Base-by-base conservation (phyloP, 1,140 invertebrate genomes). In the Oryctes rhinoceros region DNA sequence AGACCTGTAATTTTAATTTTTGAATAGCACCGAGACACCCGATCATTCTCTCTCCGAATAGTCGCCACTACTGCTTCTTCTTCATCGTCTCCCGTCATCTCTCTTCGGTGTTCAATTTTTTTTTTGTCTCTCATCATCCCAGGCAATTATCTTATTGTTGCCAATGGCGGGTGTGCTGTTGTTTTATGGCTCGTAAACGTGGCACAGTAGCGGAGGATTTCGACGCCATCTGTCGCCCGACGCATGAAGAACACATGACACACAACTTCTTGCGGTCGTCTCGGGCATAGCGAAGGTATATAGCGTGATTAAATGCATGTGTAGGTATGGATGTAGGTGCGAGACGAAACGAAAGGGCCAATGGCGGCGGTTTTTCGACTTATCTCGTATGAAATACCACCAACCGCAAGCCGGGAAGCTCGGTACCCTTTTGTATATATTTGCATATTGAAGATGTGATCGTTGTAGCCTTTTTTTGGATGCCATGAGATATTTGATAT, bases 111-210 rank as follows among this genome's bases (percentile, higher is more conserved):
- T 15, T 48, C 9, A 48, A 15, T 48, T 15, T 48, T 10, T 48
- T 10, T 48, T 48, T 15, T 9, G 3, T 48, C 47, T 48, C 49
- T 18, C n/a, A 15, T 53, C n/a, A 15, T 53, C n/a, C 49, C 9
- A 53, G 9, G 49, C 49, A 53, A 67, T 67, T 67, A 67, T 67
- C 7, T 30, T 67, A 67, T 67, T 30, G 65, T 24, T 35, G 65
- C 65, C 65, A 35, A 24, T 67, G 65, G 65, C 65, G 39, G 39
- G 39, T 3, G 39, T 10, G 39, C 39, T 44, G 39, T 44, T 44
- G 65, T 67, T 67, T 35, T 35, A 67, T 67, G 65, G 65, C 18
- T 67, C 65, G 65, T 67, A 67, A 67, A 67, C 18, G 65, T 35
- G 65, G 65, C 11, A 35, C 65, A 24, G 30, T 67, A 30, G 65